Conservation (phyloP, 2,888 invertebrate genomes). For the Aromia moschata region DNA sequence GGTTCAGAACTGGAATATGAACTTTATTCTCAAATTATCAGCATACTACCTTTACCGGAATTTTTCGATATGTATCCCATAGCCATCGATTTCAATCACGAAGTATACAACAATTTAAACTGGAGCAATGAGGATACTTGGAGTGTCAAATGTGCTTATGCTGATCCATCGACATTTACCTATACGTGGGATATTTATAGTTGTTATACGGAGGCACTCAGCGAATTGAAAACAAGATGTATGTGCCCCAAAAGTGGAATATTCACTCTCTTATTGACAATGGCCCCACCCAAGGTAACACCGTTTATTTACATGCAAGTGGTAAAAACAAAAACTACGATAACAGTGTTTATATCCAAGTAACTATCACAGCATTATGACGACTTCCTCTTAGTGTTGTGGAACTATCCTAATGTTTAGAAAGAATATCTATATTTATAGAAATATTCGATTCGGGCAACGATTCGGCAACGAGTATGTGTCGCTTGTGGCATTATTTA, state of each 20-base stretch:
- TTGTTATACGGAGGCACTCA: slow-evolving; percentile 66
- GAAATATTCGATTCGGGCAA: no score
- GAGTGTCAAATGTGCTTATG: slow-evolving; percentile 64
- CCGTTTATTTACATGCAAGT: no score
- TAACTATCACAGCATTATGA: no score
- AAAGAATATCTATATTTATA: no score
- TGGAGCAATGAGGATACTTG: slow-evolving; percentile 59
- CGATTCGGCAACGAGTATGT: no score
- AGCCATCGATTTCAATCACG: slow-evolving; percentile 63
- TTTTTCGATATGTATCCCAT: slow-evolving; percentile 53
- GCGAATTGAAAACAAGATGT: slow-evolving; percentile 67
- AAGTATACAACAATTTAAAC: slow-evolving; percentile 58
- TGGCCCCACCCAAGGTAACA: slow-evolving; percentile 52
- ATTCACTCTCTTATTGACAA: slow-evolving; percentile 71
- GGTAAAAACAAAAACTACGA: no score
- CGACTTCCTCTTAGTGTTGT: no score
- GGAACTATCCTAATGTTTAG: no score
- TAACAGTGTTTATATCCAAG: no score
- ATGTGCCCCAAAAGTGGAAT: slow-evolving; percentile 72
- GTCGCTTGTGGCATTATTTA: no score
- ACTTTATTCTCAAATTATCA: slow-evolving; percentile 69
- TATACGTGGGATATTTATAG: slow-evolving; percentile 71
- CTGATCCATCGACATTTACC: slow-evolving; percentile 64
- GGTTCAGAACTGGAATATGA: slow-evolving; percentile 75
- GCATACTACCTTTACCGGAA: slow-evolving; percentile 53